Percentiles rank a stretch among this genome's conserved stretches.
Evolutionary conservation across 2,113 vertebrate genomes (phyloP).

Genomic region (Gasterosteus nipponicus): DNA sequence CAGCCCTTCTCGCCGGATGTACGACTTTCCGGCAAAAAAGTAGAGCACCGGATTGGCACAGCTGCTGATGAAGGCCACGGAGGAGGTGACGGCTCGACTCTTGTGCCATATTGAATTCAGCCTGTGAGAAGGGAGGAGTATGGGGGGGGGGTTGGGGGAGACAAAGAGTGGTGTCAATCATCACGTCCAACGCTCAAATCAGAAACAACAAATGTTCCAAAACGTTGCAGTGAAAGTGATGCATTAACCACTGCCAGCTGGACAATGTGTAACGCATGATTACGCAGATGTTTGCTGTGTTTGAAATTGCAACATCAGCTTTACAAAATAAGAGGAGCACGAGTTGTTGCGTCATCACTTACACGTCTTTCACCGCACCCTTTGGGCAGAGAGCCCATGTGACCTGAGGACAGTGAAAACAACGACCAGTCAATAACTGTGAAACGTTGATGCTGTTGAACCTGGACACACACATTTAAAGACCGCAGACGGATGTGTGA

Average conservation of each 20-base stretch:
- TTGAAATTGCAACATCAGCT: background rate
- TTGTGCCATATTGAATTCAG: constrained; percentile 57
- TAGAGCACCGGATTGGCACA: constrained; percentile 82
- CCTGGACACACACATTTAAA: background rate
- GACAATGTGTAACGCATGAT: background rate
- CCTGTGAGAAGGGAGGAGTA: constrained; percentile 42
- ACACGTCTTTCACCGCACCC: background rate
- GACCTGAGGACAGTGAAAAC: constrained; percentile 64
- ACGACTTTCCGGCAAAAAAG: constrained; percentile 80
- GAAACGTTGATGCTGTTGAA: background rate
- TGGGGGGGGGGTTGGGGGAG: background rate
- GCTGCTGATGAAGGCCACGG: constrained; percentile 83
- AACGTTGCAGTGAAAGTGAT: background rate
- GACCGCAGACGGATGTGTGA: background rate
- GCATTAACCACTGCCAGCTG: background rate
- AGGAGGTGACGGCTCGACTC: constrained; percentile 66
- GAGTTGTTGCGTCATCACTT: constrained; percentile 18
- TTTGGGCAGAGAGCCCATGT: constrained; percentile 55
- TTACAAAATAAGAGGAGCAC: background rate
- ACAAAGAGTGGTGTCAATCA: background rate
- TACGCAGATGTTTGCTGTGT: background rate
- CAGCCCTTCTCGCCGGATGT: constrained; percentile 78
- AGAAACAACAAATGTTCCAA: background rate
- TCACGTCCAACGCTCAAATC: background rate
- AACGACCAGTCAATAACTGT: background rate